These are phyloP conservation scores for Tenebrosternarchus preto DNA, from an alignment of 2,113 vertebrate genomes.

Conservation along the genomic window DNA sequence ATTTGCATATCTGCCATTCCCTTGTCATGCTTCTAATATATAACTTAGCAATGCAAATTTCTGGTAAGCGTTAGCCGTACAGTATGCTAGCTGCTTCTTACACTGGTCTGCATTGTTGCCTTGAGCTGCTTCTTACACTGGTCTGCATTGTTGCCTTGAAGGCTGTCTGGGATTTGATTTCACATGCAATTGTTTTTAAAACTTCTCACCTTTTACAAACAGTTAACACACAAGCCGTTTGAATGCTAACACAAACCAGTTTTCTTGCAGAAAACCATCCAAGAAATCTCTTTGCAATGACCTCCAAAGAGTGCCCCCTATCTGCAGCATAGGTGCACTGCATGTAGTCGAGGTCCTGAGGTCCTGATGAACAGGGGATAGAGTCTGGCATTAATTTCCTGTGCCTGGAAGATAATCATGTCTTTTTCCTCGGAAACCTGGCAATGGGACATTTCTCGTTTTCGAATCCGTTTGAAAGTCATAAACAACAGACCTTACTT, in stretches of 20 bases:
- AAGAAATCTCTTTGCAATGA: background rate
- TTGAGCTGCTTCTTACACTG: too few species aligned
- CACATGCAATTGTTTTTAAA: too few species aligned
- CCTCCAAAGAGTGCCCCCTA: background rate
- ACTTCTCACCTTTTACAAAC: too few species aligned
- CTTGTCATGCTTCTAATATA: too few species aligned
- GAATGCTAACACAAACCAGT: too few species aligned
- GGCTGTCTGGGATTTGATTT: too few species aligned
- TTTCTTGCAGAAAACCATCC: background rate
- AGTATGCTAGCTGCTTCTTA: too few species aligned
- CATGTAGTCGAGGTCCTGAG: slow-evolving; percentile 60
- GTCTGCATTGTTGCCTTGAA: too few species aligned
- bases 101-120: too few species aligned
- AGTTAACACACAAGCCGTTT: too few species aligned
- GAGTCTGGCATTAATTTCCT: slow-evolving; percentile 84
- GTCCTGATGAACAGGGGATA: slow-evolving; percentile 68
- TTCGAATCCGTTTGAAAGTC: slow-evolving; percentile 96
- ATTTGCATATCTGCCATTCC: background rate
- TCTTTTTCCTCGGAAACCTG: slow-evolving; percentile 83
- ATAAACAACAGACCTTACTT: slow-evolving; percentile 93
- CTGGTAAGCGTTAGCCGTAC: too few species aligned
- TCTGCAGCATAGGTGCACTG: background rate
- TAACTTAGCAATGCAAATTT: background rate
- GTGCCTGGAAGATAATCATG: slow-evolving; percentile 88
- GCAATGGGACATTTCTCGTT: slow-evolving; percentile 87